Base-by-base conservation (phyloP, 2,888 invertebrate genomes). In the Xestia c-nigrum region DNA sequence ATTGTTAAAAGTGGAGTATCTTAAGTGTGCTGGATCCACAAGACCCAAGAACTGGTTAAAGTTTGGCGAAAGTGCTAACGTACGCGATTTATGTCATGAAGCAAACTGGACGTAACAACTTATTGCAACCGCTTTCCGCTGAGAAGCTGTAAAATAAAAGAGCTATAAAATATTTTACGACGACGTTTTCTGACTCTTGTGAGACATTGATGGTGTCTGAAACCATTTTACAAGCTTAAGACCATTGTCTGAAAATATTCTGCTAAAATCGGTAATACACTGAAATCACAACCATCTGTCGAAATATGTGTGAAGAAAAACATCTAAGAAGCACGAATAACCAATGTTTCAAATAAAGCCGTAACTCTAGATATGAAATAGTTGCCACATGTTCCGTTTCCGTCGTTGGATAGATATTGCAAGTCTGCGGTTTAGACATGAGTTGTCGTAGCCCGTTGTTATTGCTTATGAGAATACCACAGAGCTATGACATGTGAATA, bases 371-470 rank as follows among this genome's bases (percentile, higher is more conserved):
- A 78, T 74, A 75, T 76, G 72, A 77, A 76, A 90, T 90, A 78
- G 89, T 86, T 82, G 81, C 88, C 89, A 91, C 86, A 84, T 90
- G 90, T 88, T 85, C 78, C 85, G 85, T 87, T 91, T 92, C 88
- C 89, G 82, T 78, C 76, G 84, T 79, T 76, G 78, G 80, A 84
- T 85, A 85, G 85, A 89, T 90, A 90, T 90, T 89, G 87, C 87
- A 79, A 82, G 76, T 82, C 80, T 86, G 88, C 77, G 86, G 89
- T 85, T 81, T 24, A 72, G 61, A 72, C 76, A 71, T 50, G 71
- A 81, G 76, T 76, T 83, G 83, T 80, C 81, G 69, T 64, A 65
- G 67, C 69, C 85, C 72, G 75, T 64, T 78, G 77, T 87, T 87
- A 89, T 86, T 85, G 80, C 89, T 84, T 74, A 59, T 75, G 80